A percentile compares a stretch with the other conserved stretches of the same genome.
These are phyloP conservation scores for Neomicropteryx cornuta DNA, from an alignment of 1,140 invertebrate genomes.

Conservation along the genomic window DNA sequence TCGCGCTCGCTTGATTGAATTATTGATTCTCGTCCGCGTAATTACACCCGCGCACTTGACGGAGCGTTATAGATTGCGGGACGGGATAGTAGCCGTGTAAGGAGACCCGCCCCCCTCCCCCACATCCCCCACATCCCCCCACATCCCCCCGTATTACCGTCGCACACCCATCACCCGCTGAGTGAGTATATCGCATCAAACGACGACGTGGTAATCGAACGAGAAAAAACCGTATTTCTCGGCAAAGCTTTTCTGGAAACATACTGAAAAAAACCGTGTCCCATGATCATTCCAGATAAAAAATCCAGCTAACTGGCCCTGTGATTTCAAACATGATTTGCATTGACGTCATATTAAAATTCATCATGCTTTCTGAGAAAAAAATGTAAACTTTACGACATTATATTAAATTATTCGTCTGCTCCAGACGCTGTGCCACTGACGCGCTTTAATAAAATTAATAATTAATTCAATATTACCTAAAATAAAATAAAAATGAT, in stretches of 20 bases:
- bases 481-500: too few relatives aligned
- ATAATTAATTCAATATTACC: too few relatives aligned
- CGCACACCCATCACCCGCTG: background rate
- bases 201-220: background rate
- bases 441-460: too few relatives aligned
- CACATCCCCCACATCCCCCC: constrained; percentile 3
- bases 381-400: too few relatives aligned
- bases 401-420: too few relatives aligned
- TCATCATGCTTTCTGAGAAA: too few relatives aligned
- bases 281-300: too few relatives aligned
- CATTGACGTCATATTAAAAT: too few relatives aligned
- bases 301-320: too few relatives aligned
- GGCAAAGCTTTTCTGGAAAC: background rate
- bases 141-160: constrained; percentile 3
- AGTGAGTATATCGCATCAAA: background rate
- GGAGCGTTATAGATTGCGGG: constrained; percentile 11
- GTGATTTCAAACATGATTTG: too few relatives aligned
- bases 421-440: too few relatives aligned
- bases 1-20: constrained; percentile 10
- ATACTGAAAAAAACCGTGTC: too few relatives aligned
- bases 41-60: constrained; percentile 13
- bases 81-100: constrained; percentile 2
- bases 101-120: constrained; percentile 5
- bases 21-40: constrained; percentile 13
- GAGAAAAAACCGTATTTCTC: background rate